These are phyloP conservation scores for Poicephalus meyeri DNA, from an alignment of 2,113 vertebrate species.

Conservation along the genomic window DNA sequence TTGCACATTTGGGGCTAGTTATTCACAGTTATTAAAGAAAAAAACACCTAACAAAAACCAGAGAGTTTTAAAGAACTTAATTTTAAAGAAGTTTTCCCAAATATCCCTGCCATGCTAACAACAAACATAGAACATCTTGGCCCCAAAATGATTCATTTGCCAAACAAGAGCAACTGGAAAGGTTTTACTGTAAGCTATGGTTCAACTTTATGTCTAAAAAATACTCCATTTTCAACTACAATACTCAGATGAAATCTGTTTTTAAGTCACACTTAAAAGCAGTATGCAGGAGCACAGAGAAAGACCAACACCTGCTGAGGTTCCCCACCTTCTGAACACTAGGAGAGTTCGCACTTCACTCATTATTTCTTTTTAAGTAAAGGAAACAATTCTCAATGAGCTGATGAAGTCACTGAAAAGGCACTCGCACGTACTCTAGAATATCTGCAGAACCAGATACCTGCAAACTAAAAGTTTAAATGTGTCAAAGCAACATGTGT, in stretches of 20 bases:
- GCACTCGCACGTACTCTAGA: neutral
- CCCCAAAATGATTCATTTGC: neutral
- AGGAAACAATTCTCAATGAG: neutral
- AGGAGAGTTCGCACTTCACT: neutral
- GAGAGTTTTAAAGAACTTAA: neutral
- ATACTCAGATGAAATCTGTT: neutral
- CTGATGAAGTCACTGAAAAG: neutral
- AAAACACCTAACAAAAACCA: neutral
- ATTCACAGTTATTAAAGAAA: constrained; percentile 12
- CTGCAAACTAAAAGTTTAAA: constrained; percentile 6
- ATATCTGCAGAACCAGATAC: neutral
- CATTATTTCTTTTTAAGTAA: neutral
- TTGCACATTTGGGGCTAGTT: constrained; percentile 22
- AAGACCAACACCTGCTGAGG: neutral
- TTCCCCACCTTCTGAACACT: neutral
- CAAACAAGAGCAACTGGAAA: neutral
- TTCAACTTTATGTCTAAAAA: neutral
- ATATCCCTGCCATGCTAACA: neutral
- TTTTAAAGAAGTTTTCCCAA: neutral
- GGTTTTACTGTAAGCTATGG: neutral
- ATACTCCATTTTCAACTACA: neutral
- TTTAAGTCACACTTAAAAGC: neutral
- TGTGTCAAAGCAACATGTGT: neutral
- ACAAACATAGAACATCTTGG: neutral
- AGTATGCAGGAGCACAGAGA: neutral